Conservation (phyloP, 30 jellyfish, hydroid and myxozoan species). For the Pelagia noctiluca region DNA sequence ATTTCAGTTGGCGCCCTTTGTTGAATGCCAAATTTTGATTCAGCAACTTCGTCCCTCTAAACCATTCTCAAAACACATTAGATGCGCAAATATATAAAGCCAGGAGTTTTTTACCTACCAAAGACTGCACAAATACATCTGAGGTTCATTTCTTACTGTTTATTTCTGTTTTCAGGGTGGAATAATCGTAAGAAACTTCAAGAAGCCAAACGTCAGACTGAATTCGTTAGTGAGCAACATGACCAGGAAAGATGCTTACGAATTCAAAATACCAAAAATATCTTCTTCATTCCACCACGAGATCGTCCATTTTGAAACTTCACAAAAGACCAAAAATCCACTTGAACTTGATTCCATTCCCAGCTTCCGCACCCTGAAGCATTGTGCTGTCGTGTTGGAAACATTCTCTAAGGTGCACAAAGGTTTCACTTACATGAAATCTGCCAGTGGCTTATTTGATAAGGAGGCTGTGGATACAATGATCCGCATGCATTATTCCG, state of each 20-base stretch:
- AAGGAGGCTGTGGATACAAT: not conserved
- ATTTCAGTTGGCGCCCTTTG: too few relatives aligned
- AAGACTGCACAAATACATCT: too few relatives aligned
- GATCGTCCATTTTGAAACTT: not conserved
- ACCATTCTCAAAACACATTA: too few relatives aligned
- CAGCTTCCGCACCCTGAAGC: not conserved
- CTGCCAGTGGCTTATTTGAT: not conserved
- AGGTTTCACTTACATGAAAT: not conserved
- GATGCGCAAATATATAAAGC: too few relatives aligned
- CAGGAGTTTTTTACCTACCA: too few relatives aligned
- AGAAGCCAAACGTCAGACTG: not conserved
- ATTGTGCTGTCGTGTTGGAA: not conserved
- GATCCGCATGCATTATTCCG: not conserved
- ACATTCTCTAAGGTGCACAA: not conserved
- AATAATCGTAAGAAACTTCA: not conserved
- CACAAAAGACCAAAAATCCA: not conserved
- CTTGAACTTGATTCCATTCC: not conserved
- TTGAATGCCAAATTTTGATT: too few relatives aligned
- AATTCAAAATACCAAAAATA: not conserved
- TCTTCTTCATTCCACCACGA: not conserved
- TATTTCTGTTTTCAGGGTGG: not conserved
- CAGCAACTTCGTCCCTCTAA: too few relatives aligned
- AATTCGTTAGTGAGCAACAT: too few relatives aligned
- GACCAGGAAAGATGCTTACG: slow-evolving; percentile 2
- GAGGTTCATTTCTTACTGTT: too few relatives aligned